Evolutionary conservation across 2,113 vertebrate species (phyloP).

Genomic region (Equus przewalskii): DNA sequence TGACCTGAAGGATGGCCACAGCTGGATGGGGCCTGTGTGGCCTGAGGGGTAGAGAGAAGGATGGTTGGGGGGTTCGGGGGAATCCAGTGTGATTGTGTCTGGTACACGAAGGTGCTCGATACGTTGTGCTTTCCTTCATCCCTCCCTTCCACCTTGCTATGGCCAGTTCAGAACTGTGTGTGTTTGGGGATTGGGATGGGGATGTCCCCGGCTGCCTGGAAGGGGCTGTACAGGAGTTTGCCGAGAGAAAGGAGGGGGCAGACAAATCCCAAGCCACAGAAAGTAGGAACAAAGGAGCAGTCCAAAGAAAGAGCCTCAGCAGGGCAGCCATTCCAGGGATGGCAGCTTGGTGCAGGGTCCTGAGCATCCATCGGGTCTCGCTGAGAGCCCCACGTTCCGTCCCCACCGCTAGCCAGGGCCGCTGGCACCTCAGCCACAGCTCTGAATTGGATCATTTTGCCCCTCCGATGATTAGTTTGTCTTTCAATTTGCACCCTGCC

Average conservation of each 20-base stretch:
- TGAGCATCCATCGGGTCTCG: not conserved
- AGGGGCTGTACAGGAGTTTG: not conserved
- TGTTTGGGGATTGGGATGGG: not conserved
- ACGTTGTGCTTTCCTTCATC: not conserved
- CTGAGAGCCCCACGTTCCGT: not conserved
- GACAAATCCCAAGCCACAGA: slow-evolving; percentile 37
- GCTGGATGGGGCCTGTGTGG: not conserved
- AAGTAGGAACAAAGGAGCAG: not conserved
- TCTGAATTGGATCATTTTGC: not conserved
- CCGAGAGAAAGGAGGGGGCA: not conserved
- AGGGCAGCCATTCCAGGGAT: not conserved
- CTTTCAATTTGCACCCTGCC: not conserved
- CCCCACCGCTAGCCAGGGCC: not conserved
- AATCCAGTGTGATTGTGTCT: not conserved
- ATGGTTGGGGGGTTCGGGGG: not conserved
- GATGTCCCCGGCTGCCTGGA: not conserved
- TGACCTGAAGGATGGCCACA: not conserved
- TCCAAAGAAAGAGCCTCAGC: not conserved
- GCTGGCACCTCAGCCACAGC: not conserved
- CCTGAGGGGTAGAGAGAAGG: not conserved
- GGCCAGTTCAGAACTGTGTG: not conserved
- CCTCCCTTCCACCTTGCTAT: not conserved
- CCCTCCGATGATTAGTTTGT: not conserved
- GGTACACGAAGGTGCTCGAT: not conserved
- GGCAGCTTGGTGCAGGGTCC: not conserved